Evolutionary conservation across 2,888 invertebrate species (phyloP), one percentile per base, ranked within the genome.

Genomic region (Apodemia zela): DNA sequence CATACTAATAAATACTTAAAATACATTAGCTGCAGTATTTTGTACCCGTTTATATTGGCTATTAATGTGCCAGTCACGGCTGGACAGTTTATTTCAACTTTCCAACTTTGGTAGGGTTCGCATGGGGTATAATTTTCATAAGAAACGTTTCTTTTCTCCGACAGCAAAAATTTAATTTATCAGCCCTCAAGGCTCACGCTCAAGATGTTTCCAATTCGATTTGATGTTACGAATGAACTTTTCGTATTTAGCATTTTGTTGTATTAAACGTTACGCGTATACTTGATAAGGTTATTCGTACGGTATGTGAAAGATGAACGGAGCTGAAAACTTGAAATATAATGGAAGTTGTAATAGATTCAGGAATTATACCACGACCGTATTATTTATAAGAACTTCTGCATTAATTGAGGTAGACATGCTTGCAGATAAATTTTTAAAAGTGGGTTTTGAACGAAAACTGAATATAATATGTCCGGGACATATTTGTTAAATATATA

Each of bases 41-140:
- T 47, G 60, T 47, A 29, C n/a, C 25, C 35, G 18, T 13, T 60
- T 25, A 33, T 5, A 18, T 54, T 10, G 38, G 21, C 51, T 51
- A 84, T 87, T 80, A 74, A 82, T 73, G 82, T 86, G 84, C 88
- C 70, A 87, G 89, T 89, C 89, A 89, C 89, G 89, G 72, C 76
- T 79, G 79, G 84, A 85, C 89, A 87, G 89, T 90, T 89, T 89
- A 87, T 89, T 88, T 82, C 82, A 86, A 88, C 86, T 89, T 87
- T 84, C 81, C 82, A 89, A 90, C 85, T 89, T 83, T 79, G 45
- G 74, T 75, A 76, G 78, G 84, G 84, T 87, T 89, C 85, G 79
- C 86, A 89, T 84, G 84, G 86, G 79, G 87, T 85, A 88, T 89
- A 89, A 89, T 89, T 89, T 89, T 89, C 87, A 86, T 87, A 88